Percentiles rank a stretch among this genome's conserved stretches.
These are phyloP conservation scores for Pitangus sulphuratus DNA, from an alignment of 2,797 vertebrate species.

Conservation along the genomic window DNA sequence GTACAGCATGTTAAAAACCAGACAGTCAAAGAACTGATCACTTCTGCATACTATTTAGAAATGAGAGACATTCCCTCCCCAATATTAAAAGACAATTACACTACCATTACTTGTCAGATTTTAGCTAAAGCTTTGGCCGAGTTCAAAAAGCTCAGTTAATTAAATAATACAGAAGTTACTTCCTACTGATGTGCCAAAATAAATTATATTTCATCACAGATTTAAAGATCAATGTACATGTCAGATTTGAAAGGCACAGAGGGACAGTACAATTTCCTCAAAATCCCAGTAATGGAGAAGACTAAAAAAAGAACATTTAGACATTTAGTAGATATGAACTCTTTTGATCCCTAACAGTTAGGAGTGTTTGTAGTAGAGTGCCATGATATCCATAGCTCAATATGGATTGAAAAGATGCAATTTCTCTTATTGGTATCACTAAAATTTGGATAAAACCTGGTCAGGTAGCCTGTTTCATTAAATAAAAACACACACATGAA, in stretches of 20 bases:
- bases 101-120: background rate
- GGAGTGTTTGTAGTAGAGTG: background rate
- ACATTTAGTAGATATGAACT: background rate
- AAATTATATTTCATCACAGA: background rate
- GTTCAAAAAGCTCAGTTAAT: constrained; percentile 14
- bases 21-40: background rate
- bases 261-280: background rate
- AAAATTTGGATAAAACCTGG: background rate
- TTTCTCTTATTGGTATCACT: background rate
- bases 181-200: background rate
- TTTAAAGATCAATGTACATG: constrained; percentile 19
- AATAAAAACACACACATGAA: background rate
- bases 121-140: background rate
- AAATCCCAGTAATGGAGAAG: background rate
- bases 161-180: background rate
- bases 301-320: background rate
- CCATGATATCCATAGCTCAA: background rate
- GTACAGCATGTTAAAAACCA: background rate
- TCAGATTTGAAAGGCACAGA: constrained; percentile 4
- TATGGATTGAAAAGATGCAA: background rate
- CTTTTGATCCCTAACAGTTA: background rate
- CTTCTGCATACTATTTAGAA: background rate
- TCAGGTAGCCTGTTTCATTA: background rate
- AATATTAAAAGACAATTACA: background rate
- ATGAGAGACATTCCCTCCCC: background rate